Evolutionary conservation across 64 coral and sea anemone genomes (phyloP).

Genomic region (Montipora efflorescens): DNA sequence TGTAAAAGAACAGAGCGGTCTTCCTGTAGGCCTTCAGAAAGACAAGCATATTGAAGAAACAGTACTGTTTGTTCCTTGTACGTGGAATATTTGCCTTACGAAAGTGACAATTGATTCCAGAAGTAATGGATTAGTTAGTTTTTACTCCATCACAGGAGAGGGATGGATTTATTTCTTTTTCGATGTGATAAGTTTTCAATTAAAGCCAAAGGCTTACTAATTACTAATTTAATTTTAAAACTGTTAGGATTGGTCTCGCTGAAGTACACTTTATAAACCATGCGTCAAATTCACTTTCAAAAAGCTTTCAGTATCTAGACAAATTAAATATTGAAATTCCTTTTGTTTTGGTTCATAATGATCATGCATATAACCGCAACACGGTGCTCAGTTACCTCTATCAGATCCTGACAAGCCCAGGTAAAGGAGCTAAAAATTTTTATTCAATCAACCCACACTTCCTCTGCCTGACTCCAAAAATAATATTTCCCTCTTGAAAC

Average conservation of each 20-base stretch:
- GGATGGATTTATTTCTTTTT: neutral
- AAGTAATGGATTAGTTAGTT: conserved; percentile 22
- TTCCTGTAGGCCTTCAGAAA: conserved; percentile 2
- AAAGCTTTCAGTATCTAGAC: neutral
- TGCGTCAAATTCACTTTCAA: neutral
- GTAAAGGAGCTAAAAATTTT: too few relatives aligned
- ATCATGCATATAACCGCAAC: neutral
- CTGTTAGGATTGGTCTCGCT: conserved; percentile 36
- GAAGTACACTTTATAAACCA: neutral
- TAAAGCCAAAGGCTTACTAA: conserved; percentile 31
- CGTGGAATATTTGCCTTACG: neutral
- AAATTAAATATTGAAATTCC: neutral
- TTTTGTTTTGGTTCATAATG: neutral
- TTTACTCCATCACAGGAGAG: conserved; percentile 15
- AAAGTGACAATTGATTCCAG: neutral
- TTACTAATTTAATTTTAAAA: conserved; percentile 51
- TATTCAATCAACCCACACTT: too few relatives aligned
- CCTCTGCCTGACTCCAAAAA: too few relatives aligned
- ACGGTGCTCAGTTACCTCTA: too few relatives aligned
- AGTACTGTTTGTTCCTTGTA: neutral
- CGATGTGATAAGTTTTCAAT: conserved; percentile 54
- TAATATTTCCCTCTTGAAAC: too few relatives aligned
- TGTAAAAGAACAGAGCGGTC: neutral
- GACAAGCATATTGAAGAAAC: neutral
- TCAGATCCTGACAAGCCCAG: too few relatives aligned